Evolutionary conservation across 2,113 vertebrate species (phyloP).

Genomic region (Donacobius atricapilla): DNA sequence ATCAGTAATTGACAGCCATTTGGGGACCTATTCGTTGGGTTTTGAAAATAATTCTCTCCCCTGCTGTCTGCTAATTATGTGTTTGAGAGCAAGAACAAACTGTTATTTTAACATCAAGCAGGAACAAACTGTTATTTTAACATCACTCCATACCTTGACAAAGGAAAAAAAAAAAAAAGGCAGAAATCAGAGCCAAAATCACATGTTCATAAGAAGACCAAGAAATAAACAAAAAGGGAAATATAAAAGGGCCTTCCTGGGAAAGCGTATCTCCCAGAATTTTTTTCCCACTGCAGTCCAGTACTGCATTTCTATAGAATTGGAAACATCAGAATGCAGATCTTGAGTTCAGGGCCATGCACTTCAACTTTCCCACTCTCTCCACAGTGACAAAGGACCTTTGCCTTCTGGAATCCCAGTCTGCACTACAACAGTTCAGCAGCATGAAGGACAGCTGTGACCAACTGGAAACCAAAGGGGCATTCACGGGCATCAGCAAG

Average conservation of each 20-base stretch:
- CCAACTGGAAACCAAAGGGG: neutral
- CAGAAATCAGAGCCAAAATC: neutral
- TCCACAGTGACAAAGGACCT: neutral
- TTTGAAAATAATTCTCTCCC: slow-evolving; percentile 11
- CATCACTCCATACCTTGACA: neutral
- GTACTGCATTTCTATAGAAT: neutral
- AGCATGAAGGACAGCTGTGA: neutral
- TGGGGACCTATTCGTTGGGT: neutral
- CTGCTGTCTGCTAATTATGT: neutral
- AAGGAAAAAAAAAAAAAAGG: fast-evolving
- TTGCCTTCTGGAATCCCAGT: neutral
- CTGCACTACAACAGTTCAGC: neutral
- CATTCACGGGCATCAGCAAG: neutral
- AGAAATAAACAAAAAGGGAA: neutral
- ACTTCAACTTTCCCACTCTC: neutral
- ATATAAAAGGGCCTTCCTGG: neutral
- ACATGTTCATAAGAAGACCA: neutral
- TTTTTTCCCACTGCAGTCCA: neutral
- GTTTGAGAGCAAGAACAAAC: slow-evolving; percentile 10
- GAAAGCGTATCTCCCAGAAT: neutral
- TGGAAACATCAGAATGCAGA: neutral
- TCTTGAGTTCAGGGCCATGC: neutral
- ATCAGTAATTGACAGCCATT: neutral
- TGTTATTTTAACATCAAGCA: neutral
- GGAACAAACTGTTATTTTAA: neutral